Base-by-base conservation (phyloP, 2,797 vertebrate genomes). In the Centroberyx gerrardi region DNA sequence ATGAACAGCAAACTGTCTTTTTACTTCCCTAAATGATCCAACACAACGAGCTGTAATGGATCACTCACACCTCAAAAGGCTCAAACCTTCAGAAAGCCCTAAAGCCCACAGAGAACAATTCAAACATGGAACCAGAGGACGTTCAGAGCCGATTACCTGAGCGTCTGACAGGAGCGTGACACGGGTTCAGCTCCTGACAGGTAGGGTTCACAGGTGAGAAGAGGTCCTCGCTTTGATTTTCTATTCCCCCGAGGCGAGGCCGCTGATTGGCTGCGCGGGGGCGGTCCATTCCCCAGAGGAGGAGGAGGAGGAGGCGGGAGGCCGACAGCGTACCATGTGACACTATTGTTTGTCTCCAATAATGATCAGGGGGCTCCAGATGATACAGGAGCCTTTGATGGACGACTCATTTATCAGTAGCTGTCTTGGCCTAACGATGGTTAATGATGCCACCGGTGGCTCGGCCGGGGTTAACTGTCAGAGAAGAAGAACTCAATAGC, bases 351-450 rank as follows among this genome's bases (percentile, higher is more conserved):
- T 92, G 88, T 88, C 75, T 88, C 71, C 80, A 85, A 74, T 90
- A 90, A 91, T 86, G 89, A 95, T 92, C 85, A 75, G 75, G 58
- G 66, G 83, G 76, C 86, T 88, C 71, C 77, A 72, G 86, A 93
- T 92, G 90, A 95, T 93, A 90, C 74, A 78, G 81, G 44, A 79
- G 64, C 78, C 86, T 93, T 90, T 94, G 93, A 94, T 91, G 88
- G 90, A 91, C 90, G 88, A 87, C 88, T 93, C 76, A 94, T 94
- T 93, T 91, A 93, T 95, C 94, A 94, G 86, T 66, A 69, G 88
- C 89, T 88, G 85, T 92, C 91, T 76, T 60, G 77, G 77, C 68
- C 81, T 92, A 92, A 94, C 58, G 84, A 92, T 93, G 86, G 87
- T 89, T 92, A 93, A 94, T 87, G 91, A 93, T 85, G 85, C 64